Base-by-base conservation (phyloP, 1,140 invertebrate species). In the Hyles vespertilio region DNA sequence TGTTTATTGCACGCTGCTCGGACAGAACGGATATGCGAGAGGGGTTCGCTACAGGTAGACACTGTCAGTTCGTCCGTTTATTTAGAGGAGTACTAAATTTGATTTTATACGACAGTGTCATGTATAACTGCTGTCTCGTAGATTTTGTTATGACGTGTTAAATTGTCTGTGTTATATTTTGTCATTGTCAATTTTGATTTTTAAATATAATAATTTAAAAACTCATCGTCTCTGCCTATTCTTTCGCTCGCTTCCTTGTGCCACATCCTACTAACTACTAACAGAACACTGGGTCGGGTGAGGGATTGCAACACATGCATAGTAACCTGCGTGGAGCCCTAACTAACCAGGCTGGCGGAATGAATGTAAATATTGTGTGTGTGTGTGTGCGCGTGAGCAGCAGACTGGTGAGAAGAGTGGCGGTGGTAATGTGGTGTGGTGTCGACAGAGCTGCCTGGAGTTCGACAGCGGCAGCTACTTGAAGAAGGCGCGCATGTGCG, bases 381-480 rank as follows among this genome's bases (percentile, higher is more conserved):
- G 22, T n/a, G 22, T 10, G 9, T 32, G 50, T 33, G 22, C 50
- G 33, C n/a, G 11, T 22, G 22, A 22, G 22, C 22, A 22, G 22
- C 22, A 22, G 22, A 22, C 22, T 22, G 22, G 22, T 22, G 22
- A 22, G 22, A 22, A 22, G 22, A 22, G 22, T 22, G 22, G 22
- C n/a, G 50, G n/a, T 3, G 43, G 36, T 22, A 45, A 61, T 47
- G 55, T 66, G 49, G 61, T 69, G 63, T 59, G 36, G 61, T 74
- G 59, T 79, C 65, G 58, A 74, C 85, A 88, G 84, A 83, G 70
- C 70, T 88, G 85, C 80, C 74, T 88, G 82, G 85, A 88, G 79
- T 88, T 89, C 81, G 86, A 89, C 81, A 89, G 86, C 79, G 84
- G 55, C 58, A 77, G 72, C 69, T 87, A 89, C 79, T 60, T 89